Evolutionary conservation across 1,140 invertebrate genomes (phyloP).

Genomic region (Drosophila novamexicana): DNA sequence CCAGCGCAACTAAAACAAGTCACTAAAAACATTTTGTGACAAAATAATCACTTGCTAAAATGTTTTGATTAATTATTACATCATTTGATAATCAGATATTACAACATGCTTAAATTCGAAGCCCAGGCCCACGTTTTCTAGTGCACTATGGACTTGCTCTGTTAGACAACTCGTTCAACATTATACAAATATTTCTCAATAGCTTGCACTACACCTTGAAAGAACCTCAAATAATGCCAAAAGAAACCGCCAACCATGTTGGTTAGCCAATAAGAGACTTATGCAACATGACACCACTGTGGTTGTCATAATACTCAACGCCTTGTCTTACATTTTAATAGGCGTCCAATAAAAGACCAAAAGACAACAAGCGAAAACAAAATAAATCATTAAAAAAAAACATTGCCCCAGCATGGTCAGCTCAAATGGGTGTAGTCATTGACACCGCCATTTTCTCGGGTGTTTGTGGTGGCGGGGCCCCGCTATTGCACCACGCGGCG

Average conservation of each 20-base stretch:
- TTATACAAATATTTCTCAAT: too few relatives aligned
- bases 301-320: constrained; percentile 40
- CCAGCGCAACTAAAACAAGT: too few relatives aligned
- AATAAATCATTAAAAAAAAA: constrained; percentile 19
- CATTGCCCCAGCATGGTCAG: constrained; percentile 42
- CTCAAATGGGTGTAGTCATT: constrained; percentile 49
- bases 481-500: constrained; percentile 33
- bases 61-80: too few relatives aligned
- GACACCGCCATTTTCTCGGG: constrained; percentile 25
- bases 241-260: constrained; percentile 18
- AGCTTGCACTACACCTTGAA: constrained; percentile 31
- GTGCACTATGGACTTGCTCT: too few relatives aligned
- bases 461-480: constrained; percentile 16
- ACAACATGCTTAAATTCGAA: too few relatives aligned
- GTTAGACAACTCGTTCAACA: too few relatives aligned
- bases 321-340: constrained; percentile 45
- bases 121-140: too few relatives aligned
- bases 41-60: too few relatives aligned
- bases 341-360: constrained; percentile 20
- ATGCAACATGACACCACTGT: constrained; percentile 24
- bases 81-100: too few relatives aligned
- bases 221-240: constrained; percentile 15
- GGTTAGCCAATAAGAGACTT: constrained; percentile 30
- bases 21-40: too few relatives aligned
- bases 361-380: constrained; percentile 6